phyloP scores from a whole-genome alignment of 2,888 invertebrate species.

The Entomobrya proxima region DNA sequence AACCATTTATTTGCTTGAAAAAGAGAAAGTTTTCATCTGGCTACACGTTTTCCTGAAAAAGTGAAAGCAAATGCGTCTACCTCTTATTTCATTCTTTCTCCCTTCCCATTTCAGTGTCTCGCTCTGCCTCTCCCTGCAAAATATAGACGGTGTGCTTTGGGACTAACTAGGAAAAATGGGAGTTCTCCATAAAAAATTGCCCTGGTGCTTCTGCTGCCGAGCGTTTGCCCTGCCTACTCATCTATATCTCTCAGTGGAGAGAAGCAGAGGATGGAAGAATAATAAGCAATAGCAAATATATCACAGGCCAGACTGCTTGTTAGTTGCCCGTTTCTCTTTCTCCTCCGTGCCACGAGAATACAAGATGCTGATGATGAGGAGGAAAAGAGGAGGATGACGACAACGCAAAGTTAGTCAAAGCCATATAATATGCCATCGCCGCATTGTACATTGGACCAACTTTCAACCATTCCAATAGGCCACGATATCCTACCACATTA shows the following conservation, averaged over 20 bases:
- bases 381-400: too few relatives aligned
- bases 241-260: not conserved
- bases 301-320: not conserved
- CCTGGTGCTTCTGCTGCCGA: not conserved
- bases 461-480: too few relatives aligned
- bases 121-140: not conserved
- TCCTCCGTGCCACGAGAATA: not conserved
- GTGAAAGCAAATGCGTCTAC: not conserved
- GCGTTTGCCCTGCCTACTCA: conserved; percentile 2
- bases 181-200: conserved; percentile 27
- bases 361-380: not conserved
- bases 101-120: not conserved
- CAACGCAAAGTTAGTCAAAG: not conserved
- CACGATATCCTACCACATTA: not conserved
- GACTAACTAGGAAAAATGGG: conserved; percentile 29
- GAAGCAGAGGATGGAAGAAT: not conserved
- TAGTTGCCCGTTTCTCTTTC: not conserved
- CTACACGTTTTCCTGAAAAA: not conserved
- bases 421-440: not conserved
- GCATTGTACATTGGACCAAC: not conserved
- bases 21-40: too few relatives aligned
- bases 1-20: too few relatives aligned
- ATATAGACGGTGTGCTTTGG: conserved; percentile 10
- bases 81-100: not conserved
- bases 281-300: not conserved